These are phyloP conservation scores for Tipula confusa DNA, from an alignment of 2,888 invertebrate genomes.

Conservation along the genomic window DNA sequence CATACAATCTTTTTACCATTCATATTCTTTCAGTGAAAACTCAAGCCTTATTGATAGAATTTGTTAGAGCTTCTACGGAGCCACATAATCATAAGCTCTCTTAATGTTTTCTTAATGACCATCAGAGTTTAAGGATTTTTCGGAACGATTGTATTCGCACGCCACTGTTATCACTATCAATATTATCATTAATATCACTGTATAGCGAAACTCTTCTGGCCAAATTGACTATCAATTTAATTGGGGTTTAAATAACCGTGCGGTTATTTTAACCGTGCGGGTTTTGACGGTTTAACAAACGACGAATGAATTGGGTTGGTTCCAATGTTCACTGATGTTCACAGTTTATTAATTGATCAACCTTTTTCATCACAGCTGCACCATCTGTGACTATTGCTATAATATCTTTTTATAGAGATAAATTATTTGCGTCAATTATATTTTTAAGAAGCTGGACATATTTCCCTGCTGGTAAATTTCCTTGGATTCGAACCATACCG, in stretches of 20 bases:
- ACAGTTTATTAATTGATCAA: neutral
- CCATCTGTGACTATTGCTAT: neutral
- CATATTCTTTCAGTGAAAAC: too few relatives aligned
- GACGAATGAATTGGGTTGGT: too few relatives aligned
- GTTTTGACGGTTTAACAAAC: too few relatives aligned
- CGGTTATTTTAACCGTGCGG: too few relatives aligned
- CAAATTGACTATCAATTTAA: neutral
- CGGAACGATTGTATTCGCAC: neutral
- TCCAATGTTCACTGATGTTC: neutral
- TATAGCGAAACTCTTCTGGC: neutral
- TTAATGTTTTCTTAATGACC: too few relatives aligned
- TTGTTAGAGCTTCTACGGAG: too few relatives aligned
- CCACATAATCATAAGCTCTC: too few relatives aligned
- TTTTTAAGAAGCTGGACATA: neutral
- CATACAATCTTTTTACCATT: too few relatives aligned
- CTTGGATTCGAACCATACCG: too few relatives aligned
- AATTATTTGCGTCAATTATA: neutral
- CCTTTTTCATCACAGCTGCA: neutral
- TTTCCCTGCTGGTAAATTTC: constrained; percentile 6
- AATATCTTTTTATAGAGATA: neutral
- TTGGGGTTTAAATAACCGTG: too few relatives aligned
- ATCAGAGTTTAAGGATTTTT: neutral
- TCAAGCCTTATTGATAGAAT: too few relatives aligned
- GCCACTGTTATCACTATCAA: neutral
- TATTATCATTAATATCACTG: neutral